Evolutionary conservation across 2,888 invertebrate species (phyloP).

Genomic region (Patella caerulea): DNA sequence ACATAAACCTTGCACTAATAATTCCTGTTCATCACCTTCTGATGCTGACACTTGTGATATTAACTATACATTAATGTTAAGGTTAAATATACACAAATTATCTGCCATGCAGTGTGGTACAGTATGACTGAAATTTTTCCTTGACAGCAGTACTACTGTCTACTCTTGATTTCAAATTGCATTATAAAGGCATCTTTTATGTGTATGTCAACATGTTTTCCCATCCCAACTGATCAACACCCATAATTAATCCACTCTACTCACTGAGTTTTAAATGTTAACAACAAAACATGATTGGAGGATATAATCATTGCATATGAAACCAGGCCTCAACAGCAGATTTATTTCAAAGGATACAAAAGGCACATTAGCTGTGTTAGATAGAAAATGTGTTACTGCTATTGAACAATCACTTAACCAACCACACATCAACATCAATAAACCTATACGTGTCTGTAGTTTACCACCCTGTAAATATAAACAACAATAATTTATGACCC

Average conservation of each 20-base stretch:
- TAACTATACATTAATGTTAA: slow-evolving; percentile 52
- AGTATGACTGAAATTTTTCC: too few relatives aligned
- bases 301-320: too few relatives aligned
- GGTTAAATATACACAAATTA: too few relatives aligned
- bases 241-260: too few relatives aligned
- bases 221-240: background rate
- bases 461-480: slow-evolving; percentile 76
- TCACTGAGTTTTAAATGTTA: too few relatives aligned
- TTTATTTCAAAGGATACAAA: slow-evolving; percentile 75
- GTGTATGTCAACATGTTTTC: too few relatives aligned
- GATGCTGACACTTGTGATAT: slow-evolving; percentile 73
- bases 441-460: slow-evolving; percentile 87
- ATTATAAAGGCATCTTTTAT: too few relatives aligned
- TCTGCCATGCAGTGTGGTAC: too few relatives aligned
- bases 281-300: too few relatives aligned
- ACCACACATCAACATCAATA: slow-evolving; percentile 89
- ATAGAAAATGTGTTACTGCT: slow-evolving; percentile 87
- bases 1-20: slow-evolving; percentile 87
- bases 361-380: slow-evolving; percentile 82
- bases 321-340: background rate
- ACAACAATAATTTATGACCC: background rate
- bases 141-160: too few relatives aligned
- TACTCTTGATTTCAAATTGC: too few relatives aligned
- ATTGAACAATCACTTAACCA: slow-evolving; percentile 89
- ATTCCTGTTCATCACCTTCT: slow-evolving; percentile 93